Base-by-base conservation (phyloP, 2,888 invertebrate genomes). In the Glyphotaelius pellucidus region DNA sequence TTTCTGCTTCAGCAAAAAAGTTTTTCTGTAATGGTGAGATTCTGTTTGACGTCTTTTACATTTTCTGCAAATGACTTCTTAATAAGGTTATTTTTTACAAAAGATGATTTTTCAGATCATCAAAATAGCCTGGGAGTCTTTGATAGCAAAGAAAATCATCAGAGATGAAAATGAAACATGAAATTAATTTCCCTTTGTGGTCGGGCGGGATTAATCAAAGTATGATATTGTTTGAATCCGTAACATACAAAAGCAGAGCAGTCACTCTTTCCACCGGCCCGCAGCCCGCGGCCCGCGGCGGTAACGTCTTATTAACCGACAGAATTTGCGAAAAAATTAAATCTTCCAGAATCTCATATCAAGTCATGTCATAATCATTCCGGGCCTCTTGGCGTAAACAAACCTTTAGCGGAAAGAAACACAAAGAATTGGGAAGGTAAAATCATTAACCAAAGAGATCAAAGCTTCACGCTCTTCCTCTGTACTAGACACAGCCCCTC, bases 371-470 rank as follows among this genome's bases (percentile, higher is more conserved):
- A 92, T 91, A 87, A 92, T 93, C 93, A 92, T 92, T 83, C 91
- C 12, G 19, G 67, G 93, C 93, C 92, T 93, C 88, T 89, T 86
- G 91, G 92, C 91, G 91, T 81, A 92, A 90, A 91, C 83, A 90
- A 92, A 92, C 91, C 92, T 93, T 92, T 90, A 52, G 87, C 32
- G 52, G 80, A 93, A 93, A 92, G 92, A 92, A 92, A 85, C 92
- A 92, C 92, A 93, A 93, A 93, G 92, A 92, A 93, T 92, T 79
- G 85, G 91, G 87, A 92, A 93, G 90, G 91, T 91, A 91, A 92
- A 93, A 93, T 93, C 93, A 92, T 93, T 93, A 93, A 90, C 84
- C 87, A 90, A 93, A 89, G 90, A 90, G 93, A 93, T 93, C 93
- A 93, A 93, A 93, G 93, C 92, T 86, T 91, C 92, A 91, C 92